Conservation (phyloP, 2,113 vertebrate genomes). For the Brienomyrus brachyistius region DNA sequence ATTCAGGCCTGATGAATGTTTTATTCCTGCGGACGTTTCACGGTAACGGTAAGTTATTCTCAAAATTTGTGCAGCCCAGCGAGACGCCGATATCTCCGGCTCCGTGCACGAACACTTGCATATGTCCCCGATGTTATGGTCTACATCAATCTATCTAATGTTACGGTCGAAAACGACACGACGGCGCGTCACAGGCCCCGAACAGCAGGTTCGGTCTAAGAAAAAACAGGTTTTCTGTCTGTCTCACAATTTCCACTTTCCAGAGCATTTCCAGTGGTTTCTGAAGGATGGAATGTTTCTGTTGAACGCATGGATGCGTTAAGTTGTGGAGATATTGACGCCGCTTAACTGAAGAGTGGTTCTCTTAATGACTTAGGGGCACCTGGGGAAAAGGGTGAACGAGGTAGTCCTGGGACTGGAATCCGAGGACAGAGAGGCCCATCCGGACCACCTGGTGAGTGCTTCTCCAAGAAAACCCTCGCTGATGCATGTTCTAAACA, state of each 20-base stretch:
- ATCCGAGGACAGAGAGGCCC: conserved; percentile 79
- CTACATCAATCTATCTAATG: conserved; percentile 10
- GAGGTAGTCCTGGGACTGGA: conserved; percentile 67
- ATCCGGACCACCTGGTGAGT: conserved; percentile 79
- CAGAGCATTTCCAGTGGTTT: conserved; percentile 15
- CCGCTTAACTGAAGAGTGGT: neutral
- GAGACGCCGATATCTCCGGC: neutral
- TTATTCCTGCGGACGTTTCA: neutral
- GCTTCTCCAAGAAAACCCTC: neutral
- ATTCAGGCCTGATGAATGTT: neutral
- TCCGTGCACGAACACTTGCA: neutral
- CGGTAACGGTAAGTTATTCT: neutral
- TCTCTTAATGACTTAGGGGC: conserved; percentile 59
- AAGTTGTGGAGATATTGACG: neutral
- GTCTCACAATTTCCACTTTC: conserved; percentile 12
- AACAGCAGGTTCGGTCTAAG: neutral
- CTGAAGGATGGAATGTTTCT: conserved; percentile 10
- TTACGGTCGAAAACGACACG: neutral
- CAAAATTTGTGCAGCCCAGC: neutral
- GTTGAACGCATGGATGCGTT: neutral
- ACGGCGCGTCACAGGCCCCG: neutral
- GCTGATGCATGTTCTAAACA: neutral
- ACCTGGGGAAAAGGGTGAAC: conserved; percentile 90
- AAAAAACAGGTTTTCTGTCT: neutral
- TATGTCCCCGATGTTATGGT: neutral